Evolutionary conservation across 2,797 vertebrate species (phyloP), one percentile per base, ranked within the genome.

Genomic region (Adelosebastes latens): DNA sequence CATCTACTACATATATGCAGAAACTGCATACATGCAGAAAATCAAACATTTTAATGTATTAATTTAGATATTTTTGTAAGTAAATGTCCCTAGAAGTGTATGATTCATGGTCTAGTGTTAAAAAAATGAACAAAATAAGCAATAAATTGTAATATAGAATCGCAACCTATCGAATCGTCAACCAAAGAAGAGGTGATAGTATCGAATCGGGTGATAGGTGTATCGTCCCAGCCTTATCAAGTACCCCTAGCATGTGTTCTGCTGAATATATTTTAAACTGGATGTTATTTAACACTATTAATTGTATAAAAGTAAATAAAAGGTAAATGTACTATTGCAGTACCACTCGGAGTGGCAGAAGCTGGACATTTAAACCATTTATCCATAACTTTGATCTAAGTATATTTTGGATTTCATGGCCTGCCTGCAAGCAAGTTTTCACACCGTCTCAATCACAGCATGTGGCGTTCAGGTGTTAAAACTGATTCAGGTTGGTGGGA

Each of bases 51-150:
- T 49, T 8, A 49, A 20, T 20, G 18, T 20, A 49, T 0, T 49
- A 20, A 20, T 46, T 46, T 0, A 46, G 0, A 46, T 46, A 46
- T 46, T 46, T 46, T 46, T 0, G 0, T 20, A 46, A 46, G 16
- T 46, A 20, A 46, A 46, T 8, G 18, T 0, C 46, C 46, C 46
- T 49, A 49, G 8, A 49, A 49, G 18, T 49, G 46, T 49, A 49
- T 20, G 46, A 49, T 49, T 49, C 46, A 49, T 49, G 18, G 18
- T 49, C 18, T 49, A 49, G 8, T 49, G 46, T 49, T 49, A 49
- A 49, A 49, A 18, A 46, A 49, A 20, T 1, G 20, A 1, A 20
- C 46, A 20, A 49, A 49, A 49, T 49, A 49, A 49, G 46, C 46
- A 49, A 49, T 20, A 49, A 49, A n/a, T 49, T 20, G 18, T 49